Evolutionary conservation across 2,888 invertebrate species (phyloP).

Genomic region (Amblyteles armatorius): DNA sequence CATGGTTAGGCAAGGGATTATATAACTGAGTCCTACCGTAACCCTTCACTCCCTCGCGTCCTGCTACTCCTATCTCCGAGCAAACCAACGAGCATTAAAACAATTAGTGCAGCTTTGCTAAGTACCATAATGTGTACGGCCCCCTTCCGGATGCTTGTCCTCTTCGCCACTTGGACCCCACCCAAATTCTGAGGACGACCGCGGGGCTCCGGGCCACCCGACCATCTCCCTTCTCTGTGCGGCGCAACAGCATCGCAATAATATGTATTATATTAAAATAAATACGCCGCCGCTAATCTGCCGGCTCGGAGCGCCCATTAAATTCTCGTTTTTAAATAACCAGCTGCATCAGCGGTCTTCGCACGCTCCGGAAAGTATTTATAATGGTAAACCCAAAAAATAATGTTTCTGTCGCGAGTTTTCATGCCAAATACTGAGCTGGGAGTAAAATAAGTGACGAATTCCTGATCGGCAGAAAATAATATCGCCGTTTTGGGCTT

Average conservation of each 20-base stretch:
- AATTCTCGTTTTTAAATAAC: conserved; percentile 51
- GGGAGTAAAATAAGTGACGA: not conserved
- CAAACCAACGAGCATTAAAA: conserved; percentile 83
- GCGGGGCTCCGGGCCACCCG: conserved; percentile 48
- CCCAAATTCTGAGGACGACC: conserved; percentile 78
- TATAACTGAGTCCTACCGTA: conserved; percentile 63
- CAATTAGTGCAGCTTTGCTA: conserved; percentile 83
- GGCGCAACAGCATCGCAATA: conserved; percentile 46
- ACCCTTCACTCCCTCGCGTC: conserved; percentile 39
- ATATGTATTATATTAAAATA: conserved; percentile 47
- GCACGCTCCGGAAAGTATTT: conserved; percentile 19
- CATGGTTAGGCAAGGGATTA: conserved; percentile 77
- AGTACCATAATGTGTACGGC: conserved; percentile 78
- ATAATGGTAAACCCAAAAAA: not conserved
- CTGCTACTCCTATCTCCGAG: conserved; percentile 70
- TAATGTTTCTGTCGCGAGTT: not conserved
- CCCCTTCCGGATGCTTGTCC: conserved; percentile 63
- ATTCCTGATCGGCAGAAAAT: too few relatives aligned
- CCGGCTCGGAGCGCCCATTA: conserved; percentile 40
- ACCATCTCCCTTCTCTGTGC: conserved; percentile 47
- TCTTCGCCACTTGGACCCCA: conserved; percentile 78
- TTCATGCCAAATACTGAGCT: not conserved
- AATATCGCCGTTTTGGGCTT: too few relatives aligned
- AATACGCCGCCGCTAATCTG: conserved; percentile 66
- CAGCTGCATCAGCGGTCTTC: conserved; percentile 34